Base-by-base conservation (phyloP, 2,797 vertebrate species). In the Phoeniculus purpureus region DNA sequence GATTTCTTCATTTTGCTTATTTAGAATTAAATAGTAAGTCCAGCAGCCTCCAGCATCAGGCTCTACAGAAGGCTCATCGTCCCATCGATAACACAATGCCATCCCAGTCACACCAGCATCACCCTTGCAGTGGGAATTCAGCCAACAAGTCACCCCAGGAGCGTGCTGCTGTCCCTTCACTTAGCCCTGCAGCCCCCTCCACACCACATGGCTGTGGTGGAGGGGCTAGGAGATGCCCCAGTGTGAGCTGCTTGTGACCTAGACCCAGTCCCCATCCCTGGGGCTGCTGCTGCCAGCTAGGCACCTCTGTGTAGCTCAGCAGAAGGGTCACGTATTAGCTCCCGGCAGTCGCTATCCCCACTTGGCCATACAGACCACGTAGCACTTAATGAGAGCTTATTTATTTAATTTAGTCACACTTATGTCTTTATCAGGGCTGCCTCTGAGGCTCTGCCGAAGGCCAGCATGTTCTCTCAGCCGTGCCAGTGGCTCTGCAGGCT, bases 1-100 rank as follows among this genome's bases (percentile, higher is more conserved):
- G 73, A 94, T 89, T 91, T 88, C 78, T 91, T 89, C 59, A 74
- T 73, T 95, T 77, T 73, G 61, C 48, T 94, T 75, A 62, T 90
- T 92, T 76, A 66, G 52, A 79, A 68, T 92, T 67, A 78, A 51
- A 59, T 67, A 87, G 78, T 78, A 60, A 85, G 50, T 73, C 43
- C 80, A 72, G 52, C 62, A 32, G 32, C 7, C 23, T 86, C 51
- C 74, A 37, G 78, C 13, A 7, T 58, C 26, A 65, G 37, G 51
- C 59, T 90, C 48, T 26, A 43, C 43, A 25, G 37, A 58, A 91
- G 27, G 29, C 17, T 54, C 77, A n/a, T 81, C 3, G 4, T 11
- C 3, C 70, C 61, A 29, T 75, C 34, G 43, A 62, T 51, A 68
- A 71, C 5, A 45, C 0, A 6, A 56, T 3, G 56, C 9, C 1